These are phyloP conservation scores for Athene cunicularia DNA, from an alignment of 2,113 vertebrate genomes.

Conservation along the genomic window DNA sequence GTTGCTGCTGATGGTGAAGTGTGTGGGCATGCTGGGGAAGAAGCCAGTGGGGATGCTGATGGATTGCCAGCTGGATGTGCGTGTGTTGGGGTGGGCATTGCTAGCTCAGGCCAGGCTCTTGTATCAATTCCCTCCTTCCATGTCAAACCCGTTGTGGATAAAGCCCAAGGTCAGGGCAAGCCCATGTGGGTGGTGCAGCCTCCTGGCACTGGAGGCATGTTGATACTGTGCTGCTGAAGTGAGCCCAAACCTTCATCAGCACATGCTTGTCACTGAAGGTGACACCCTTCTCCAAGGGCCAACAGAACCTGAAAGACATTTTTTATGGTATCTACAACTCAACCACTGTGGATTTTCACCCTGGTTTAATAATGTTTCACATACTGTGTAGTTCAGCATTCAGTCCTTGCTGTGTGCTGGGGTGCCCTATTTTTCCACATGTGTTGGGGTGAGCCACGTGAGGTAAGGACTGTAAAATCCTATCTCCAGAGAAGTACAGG, in stretches of 20 bases:
- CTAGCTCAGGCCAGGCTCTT: background rate
- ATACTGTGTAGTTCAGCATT: background rate
- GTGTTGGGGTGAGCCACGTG: fast-evolving
- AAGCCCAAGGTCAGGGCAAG: background rate
- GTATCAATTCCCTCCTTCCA: background rate
- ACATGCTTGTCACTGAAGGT: background rate
- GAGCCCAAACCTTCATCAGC: background rate
- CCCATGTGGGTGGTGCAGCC: fast-evolving
- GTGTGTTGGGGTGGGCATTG: background rate
- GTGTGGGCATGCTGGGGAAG: background rate
- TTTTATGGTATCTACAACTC: background rate
- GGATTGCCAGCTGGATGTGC: background rate
- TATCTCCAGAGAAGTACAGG: background rate
- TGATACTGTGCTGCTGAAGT: background rate
- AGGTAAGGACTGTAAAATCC: background rate
- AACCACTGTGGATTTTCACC: background rate
- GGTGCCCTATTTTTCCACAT: background rate
- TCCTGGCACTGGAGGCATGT: fast-evolving
- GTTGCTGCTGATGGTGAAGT: fast-evolving
- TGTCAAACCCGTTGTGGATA: fast-evolving
- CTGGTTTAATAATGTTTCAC: background rate
- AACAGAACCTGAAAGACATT: background rate
- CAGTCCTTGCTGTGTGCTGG: background rate
- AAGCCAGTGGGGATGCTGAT: fast-evolving
- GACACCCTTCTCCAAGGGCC: background rate